A percentile compares a stretch with the other conserved stretches of the same genome.
Conservation (phyloP, 1,140 invertebrate genomes). For the Littorina saxatilis region DNA sequence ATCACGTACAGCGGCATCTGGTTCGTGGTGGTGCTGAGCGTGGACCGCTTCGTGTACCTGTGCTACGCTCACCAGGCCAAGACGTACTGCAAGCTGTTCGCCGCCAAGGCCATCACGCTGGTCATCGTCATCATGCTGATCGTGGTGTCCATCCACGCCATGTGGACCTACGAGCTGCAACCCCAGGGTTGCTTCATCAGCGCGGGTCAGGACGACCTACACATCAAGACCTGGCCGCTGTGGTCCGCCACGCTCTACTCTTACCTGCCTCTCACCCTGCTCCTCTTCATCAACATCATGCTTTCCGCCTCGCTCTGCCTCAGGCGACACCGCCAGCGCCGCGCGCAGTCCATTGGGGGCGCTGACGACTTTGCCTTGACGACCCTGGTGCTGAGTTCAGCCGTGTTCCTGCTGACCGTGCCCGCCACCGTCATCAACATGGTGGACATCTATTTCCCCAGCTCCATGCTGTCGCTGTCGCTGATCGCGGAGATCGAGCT, state of each 20-base stretch:
- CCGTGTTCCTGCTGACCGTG: slow-evolving; percentile 64
- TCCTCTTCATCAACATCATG: slow-evolving; percentile 60
- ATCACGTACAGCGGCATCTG: slow-evolving; percentile 66
- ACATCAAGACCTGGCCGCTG: slow-evolving; percentile 70
- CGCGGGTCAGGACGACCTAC: slow-evolving; percentile 58
- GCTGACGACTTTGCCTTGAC: slow-evolving; percentile 51
- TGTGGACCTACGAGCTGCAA: slow-evolving; percentile 70
- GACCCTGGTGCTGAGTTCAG: slow-evolving; percentile 58
- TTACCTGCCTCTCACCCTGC: slow-evolving; percentile 64
- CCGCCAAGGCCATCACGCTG: slow-evolving; percentile 62
- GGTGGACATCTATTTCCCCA: slow-evolving; percentile 61
- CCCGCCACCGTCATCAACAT: slow-evolving; percentile 67
- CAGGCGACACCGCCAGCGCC: slow-evolving; percentile 47
- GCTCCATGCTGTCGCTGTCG: slow-evolving; percentile 48
- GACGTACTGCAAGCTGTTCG: slow-evolving; percentile 65
- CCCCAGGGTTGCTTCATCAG: slow-evolving; percentile 61
- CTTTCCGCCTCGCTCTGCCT: slow-evolving; percentile 60
- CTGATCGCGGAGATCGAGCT: slow-evolving; percentile 50
- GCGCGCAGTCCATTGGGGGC: background rate
- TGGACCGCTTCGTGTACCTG: slow-evolving; percentile 67
- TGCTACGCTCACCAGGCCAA: slow-evolving; percentile 59
- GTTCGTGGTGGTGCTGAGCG: slow-evolving; percentile 69
- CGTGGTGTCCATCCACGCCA: slow-evolving; percentile 69
- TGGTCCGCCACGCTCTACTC: slow-evolving; percentile 66
- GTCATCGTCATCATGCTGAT: slow-evolving; percentile 66